Evolutionary conservation across 2,888 invertebrate genomes (phyloP), one percentile per base, ranked within the genome.

Genomic region (Agriopis marginaria): DNA sequence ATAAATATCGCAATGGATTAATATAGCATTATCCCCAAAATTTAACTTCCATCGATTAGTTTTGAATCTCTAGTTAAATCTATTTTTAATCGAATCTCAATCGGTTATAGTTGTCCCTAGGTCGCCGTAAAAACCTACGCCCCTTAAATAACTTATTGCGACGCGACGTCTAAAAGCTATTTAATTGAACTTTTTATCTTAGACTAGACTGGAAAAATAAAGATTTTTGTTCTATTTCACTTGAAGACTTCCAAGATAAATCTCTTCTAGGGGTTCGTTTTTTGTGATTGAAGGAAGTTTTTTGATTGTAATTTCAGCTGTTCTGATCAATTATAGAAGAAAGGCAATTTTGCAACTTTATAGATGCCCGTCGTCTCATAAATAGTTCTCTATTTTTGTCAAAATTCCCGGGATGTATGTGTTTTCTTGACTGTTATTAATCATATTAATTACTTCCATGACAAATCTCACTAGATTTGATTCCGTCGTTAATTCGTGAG

Each of bases 231-330:
- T 47, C 23, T 50, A 60, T 68, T 68, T 49, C 17, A 53, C 23
- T 12, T 45, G 44, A 56, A 67, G 32, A 56, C 7, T 45, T 44
- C 17, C 2, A 39, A 49, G 32, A 61, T 55, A 55, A 62, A 63
- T 65, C 69, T 56, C 54, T 66, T 63, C 32, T 47, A 61, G 8
- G 11, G 7, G 12, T 12, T 50, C 8, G 0, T 55, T 56, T 53
- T 47, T 58, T 59, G 32, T 40, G 58, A 53, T 59, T 44, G 50
- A 55, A 45, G 12, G 40, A 23, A 60, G 12, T 10, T 54, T 49
- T 23, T 53, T 17, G 61, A 63, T 70, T 70, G 40, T 58, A 50
- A 51, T 51, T 56, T 45, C 17, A 61, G 61, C 47, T 70, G 14
- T 10, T 44, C 10, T 7, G 42, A 7, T 32, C 32, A 63, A 62